Evolutionary conservation across 1,140 invertebrate species (phyloP).

Genomic region (Gryllus bimaculatus): DNA sequence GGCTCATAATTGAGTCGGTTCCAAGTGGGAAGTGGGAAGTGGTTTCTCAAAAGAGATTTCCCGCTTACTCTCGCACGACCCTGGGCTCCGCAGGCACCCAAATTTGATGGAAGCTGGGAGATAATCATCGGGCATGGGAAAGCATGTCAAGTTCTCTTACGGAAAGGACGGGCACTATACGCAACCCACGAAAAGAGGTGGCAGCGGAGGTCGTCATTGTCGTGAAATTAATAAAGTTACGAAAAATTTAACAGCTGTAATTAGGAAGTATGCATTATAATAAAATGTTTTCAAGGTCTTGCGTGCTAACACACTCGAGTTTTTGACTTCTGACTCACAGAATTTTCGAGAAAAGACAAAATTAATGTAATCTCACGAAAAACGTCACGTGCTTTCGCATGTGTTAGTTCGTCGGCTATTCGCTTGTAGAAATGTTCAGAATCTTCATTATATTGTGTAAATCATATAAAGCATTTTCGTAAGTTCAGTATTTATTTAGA

Average conservation of each 20-base stretch:
- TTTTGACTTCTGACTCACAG: neutral
- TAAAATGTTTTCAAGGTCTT: neutral
- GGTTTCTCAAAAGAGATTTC: too few relatives aligned
- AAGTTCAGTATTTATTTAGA: too few relatives aligned
- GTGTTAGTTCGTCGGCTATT: too few relatives aligned
- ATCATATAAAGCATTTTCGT: too few relatives aligned
- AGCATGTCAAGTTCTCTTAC: neutral
- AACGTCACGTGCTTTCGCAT: too few relatives aligned
- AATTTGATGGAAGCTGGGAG: neutral
- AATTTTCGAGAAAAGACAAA: neutral
- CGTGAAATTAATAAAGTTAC: neutral
- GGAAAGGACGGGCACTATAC: neutral
- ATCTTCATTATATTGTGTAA: too few relatives aligned
- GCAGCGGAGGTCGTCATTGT: neutral
- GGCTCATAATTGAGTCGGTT: too few relatives aligned
- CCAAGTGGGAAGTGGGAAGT: too few relatives aligned
- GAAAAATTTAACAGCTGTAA: neutral
- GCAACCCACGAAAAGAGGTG: neutral
- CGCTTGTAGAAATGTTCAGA: too few relatives aligned
- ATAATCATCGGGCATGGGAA: neutral
- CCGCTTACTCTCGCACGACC: neutral
- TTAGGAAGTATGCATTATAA: neutral
- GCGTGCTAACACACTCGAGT: neutral
- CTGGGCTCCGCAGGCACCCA: neutral
- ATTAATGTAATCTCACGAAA: too few relatives aligned